Evolutionary conservation across 2,113 vertebrate species (phyloP).

Genomic region (Calidris pugnax): DNA sequence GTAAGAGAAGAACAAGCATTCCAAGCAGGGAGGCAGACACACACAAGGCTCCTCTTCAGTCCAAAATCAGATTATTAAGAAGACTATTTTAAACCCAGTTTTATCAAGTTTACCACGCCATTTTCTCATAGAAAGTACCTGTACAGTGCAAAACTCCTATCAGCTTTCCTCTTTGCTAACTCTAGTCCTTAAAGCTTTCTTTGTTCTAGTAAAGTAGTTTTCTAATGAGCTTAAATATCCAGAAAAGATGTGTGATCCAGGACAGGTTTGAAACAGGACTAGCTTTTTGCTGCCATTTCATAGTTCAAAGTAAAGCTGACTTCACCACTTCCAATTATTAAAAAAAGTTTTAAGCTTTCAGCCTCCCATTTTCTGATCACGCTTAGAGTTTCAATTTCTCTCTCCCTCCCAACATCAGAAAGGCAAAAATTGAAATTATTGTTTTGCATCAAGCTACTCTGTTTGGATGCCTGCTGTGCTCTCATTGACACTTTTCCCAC

Average conservation of each 20-base stretch:
- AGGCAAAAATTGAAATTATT: background rate
- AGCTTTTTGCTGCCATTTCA: background rate
- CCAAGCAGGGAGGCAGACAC: background rate
- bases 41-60: background rate
- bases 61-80: background rate
- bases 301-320: background rate
- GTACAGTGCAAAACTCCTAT: background rate
- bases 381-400: background rate
- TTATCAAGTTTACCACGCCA: background rate
- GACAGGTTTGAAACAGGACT: background rate
- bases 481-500: background rate
- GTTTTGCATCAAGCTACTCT: background rate
- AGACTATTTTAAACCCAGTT: background rate
- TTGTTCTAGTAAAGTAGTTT: background rate
- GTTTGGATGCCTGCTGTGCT: background rate
- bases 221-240: background rate
- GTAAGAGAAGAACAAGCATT: background rate
- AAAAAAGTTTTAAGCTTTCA: background rate
- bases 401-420: background rate
- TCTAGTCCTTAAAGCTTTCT: background rate
- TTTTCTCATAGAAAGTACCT: background rate
- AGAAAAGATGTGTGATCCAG: background rate
- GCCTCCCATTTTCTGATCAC: background rate
- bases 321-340: background rate
- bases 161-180: background rate